A percentile compares a stretch with the other conserved stretches of the same genome.
phyloP scores from a whole-genome alignment of 2,113 vertebrate species.

The Nansenia antarctica region DNA sequence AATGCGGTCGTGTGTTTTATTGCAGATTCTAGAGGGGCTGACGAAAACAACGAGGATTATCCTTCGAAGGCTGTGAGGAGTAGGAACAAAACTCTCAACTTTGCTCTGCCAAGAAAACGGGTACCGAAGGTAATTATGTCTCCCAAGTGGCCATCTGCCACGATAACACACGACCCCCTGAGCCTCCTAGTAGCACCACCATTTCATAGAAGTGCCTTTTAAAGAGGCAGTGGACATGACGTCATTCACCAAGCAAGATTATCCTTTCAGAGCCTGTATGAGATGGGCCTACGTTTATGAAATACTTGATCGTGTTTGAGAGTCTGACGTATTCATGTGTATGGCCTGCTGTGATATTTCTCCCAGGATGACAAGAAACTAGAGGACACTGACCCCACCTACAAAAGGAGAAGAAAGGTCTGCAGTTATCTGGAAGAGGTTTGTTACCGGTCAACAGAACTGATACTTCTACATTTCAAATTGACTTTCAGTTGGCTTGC shows the following conservation, averaged over 20 bases:
- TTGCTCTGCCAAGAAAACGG: constrained; percentile 86
- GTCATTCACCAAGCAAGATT: background rate
- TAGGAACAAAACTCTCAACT: constrained; percentile 83
- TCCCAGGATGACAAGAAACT: constrained; percentile 83
- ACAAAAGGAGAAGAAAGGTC: constrained; percentile 87
- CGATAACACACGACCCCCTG: background rate
- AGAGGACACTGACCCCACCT: constrained; percentile 80
- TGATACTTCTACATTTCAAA: background rate
- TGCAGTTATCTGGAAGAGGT: constrained; percentile 85
- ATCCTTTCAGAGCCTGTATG: background rate
- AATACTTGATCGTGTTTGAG: background rate
- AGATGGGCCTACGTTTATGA: background rate
- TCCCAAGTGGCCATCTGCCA: background rate
- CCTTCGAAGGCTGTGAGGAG: constrained; percentile 75
- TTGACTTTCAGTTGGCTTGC: background rate
- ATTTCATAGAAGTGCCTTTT: background rate
- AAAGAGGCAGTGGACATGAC: background rate
- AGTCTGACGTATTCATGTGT: background rate
- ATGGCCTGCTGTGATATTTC: constrained; percentile 3
- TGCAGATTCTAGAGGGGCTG: constrained; percentile 75
- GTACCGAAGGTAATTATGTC: constrained; percentile 84
- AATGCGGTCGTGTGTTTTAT: constrained; percentile 28
- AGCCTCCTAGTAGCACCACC: background rate
- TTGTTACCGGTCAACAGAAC: constrained; percentile 55
- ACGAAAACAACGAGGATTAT: constrained; percentile 77